Base-by-base conservation (phyloP, 2,113 vertebrate species). In the Sitta europaea region DNA sequence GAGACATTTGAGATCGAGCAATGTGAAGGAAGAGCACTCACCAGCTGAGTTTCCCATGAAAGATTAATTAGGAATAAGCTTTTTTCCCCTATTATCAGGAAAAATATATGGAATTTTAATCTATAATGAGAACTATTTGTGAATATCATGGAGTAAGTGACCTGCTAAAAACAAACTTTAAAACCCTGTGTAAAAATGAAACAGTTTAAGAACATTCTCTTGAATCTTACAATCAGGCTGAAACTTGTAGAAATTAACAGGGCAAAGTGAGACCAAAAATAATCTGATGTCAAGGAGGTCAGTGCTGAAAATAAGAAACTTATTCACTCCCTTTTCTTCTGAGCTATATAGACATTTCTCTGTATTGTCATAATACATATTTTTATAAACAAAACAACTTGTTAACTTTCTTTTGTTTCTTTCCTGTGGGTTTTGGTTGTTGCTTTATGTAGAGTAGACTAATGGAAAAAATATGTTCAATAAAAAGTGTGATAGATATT, bases 401-500 rank as follows among this genome's bases (percentile, higher is more conserved):
- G 82, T 75, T 83, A 88, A 93, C 88, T 96, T 90, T 96, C 75
- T 53, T 96, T 88, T 78, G 38, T 80, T 94, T 94, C 76, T 96
- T 93, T 92, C 76, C 90, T 86, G 68, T 94, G 92, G 73, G 68
- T 92, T 90, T 93, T 90, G 53, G 68, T 94, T 93, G 72, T 84
- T 94, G 92, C 57, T 90, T 94, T 94, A 74, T 88, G 86, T 65
- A 86, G 63, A 84, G 42, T 71, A 92, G 45, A 81, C 36, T 95
- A 96, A 97, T 92, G 82, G 72, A 50, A 96, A 96, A 93, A 96
- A 88, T 92, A 48, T 86, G 93, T 84, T 83, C 40, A 88, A 86
- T 93, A 88, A 94, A 96, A 96, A 90, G 63, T 38, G 57, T 84
- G 94, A 96, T 86, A 94, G 93, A 90, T 97, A 96, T 75, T 96